phyloP scores from a whole-genome alignment of 2,797 vertebrate genomes.

The Gymnoscopelus braueri region DNA sequence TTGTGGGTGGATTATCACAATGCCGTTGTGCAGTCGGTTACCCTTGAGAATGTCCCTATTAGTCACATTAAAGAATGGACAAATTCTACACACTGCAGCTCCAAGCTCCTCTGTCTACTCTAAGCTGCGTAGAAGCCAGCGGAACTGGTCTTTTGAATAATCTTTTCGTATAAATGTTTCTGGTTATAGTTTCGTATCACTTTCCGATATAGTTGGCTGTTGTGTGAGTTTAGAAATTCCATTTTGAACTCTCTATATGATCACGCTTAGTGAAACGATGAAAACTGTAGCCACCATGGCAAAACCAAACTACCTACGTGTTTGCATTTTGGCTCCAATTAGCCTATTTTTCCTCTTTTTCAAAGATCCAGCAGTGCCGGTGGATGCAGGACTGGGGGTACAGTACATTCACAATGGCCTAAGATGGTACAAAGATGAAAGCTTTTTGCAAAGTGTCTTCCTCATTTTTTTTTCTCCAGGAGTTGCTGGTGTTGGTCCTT shows the following conservation, averaged over 20 bases:
- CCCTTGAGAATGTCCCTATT: neutral
- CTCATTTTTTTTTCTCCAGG: constrained; percentile 22
- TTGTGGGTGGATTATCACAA: neutral
- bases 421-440: no score
- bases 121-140: neutral
- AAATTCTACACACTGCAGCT: neutral
- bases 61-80: constrained; percentile 3
- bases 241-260: neutral
- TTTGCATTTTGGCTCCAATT: no score
- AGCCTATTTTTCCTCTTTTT: no score
- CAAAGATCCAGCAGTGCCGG: no score
- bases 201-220: neutral
- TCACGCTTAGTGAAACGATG: no score
- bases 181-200: no score
- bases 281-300: no score
- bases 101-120: neutral
- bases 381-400: no score
- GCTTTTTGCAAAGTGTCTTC: neutral
- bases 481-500: constrained; percentile 52
- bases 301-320: no score
- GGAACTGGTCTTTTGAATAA: neutral
- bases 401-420: no score
- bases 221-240: neutral
- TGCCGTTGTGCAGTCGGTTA: neutral
- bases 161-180: no score